Conservation (phyloP, 2,797 vertebrate genomes). For the Rhadinocentrus ornatus region DNA sequence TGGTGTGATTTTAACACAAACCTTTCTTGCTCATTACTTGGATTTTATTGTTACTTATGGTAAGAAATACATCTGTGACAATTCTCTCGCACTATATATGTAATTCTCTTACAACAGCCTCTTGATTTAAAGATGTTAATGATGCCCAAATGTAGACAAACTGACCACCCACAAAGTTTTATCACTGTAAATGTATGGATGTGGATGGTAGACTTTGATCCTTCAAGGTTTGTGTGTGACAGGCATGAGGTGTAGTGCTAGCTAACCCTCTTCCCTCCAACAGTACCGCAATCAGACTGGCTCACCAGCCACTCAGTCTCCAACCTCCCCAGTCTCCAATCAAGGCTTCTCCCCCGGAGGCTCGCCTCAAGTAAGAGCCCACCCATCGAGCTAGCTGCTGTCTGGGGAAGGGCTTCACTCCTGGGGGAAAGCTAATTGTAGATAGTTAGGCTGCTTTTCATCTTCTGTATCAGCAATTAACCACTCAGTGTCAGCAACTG, state of each 20-base stretch:
- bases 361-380: conserved; percentile 98
- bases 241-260: conserved; percentile 81
- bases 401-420: conserved; percentile 71
- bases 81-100: not conserved
- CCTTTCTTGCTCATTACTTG: not conserved
- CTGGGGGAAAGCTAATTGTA: conserved; percentile 64
- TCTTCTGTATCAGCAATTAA: conserved; percentile 67
- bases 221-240: conserved; percentile 73
- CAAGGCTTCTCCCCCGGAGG: conserved; percentile 99
- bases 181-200: not conserved
- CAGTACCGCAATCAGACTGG: conserved; percentile 99
- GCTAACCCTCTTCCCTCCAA: conserved; percentile 92
- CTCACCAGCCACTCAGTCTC: conserved; percentile 99
- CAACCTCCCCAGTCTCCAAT: conserved; percentile 99
- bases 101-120: not conserved
- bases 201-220: conserved; percentile 2
- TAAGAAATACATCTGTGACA: not conserved
- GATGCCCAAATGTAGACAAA: not conserved
- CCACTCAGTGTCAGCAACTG: conserved; percentile 65
- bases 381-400: conserved; percentile 76
- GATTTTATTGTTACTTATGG: not conserved
- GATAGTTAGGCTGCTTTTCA: conserved; percentile 76
- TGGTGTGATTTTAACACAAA: not conserved
- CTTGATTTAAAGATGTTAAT: not conserved
- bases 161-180: not conserved